These are phyloP conservation scores for Enoplosus armatus DNA, from an alignment of 2,797 vertebrate species.

Conservation along the genomic window DNA sequence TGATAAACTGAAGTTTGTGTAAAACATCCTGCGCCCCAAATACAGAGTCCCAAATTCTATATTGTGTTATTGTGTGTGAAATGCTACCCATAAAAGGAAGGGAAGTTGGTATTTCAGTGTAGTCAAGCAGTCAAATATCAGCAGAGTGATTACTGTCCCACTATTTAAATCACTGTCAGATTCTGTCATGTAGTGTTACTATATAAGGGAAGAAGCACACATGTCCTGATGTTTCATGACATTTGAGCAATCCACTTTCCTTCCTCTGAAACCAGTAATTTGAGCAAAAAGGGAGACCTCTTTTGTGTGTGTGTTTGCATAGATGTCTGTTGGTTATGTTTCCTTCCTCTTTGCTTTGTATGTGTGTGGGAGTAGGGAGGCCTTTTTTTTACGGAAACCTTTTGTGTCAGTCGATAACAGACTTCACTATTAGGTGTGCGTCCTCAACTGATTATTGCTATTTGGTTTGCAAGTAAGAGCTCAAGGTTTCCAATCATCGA, in stretches of 20 bases:
- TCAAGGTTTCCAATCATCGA: constrained; percentile 24
- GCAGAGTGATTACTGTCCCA: not conserved
- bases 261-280: constrained; percentile 41
- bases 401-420: constrained; percentile 18
- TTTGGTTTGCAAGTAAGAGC: not conserved
- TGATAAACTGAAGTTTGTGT: constrained; percentile 1
- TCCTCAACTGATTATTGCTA: not conserved
- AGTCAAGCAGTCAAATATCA: not conserved
- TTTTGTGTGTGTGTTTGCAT: constrained; percentile 13
- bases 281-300: constrained; percentile 7
- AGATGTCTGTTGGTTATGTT: constrained; percentile 10
- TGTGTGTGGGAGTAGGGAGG: constrained; percentile 13
- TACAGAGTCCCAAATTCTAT: not conserved
- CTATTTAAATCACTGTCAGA: not conserved
- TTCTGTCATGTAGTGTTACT: not conserved
- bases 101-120: constrained; percentile 61
- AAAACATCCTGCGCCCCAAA: not conserved
- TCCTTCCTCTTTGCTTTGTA: constrained; percentile 62
- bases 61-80: not conserved
- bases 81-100: constrained; percentile 19
- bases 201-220: constrained; percentile 55
- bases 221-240: constrained; percentile 40
- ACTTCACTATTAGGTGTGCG: constrained; percentile 8
- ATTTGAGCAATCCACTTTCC: constrained; percentile 48
- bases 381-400: constrained; percentile 48